Evolutionary conservation across 2,797 vertebrate genomes (phyloP).

Genomic region (Crocodylus rhombifer): DNA sequence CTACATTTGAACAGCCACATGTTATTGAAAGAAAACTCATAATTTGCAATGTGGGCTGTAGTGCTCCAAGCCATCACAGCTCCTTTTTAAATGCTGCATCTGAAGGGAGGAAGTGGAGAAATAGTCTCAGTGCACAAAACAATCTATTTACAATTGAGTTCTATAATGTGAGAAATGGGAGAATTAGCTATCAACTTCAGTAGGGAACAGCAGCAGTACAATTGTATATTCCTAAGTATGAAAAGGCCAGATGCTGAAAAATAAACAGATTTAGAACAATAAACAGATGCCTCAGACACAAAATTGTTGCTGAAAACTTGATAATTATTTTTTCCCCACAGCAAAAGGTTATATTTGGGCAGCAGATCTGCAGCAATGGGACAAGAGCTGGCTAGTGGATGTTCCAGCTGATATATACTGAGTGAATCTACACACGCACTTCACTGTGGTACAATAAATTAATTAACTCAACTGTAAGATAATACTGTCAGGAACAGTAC

Average conservation of each 20-base stretch:
- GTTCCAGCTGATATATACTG: not conserved
- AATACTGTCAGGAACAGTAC: too few species aligned
- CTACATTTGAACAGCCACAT: not conserved
- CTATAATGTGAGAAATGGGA: not conserved
- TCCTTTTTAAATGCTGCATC: not conserved
- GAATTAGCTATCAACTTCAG: not conserved
- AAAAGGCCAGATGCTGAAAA: slow-evolving; percentile 16
- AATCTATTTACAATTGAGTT: not conserved
- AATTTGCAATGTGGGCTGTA: not conserved
- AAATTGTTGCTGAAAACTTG: slow-evolving; percentile 18
- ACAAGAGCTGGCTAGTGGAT: slow-evolving; percentile 16
- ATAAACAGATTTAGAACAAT: not conserved
- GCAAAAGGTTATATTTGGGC: slow-evolving; percentile 17
- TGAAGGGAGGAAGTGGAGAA: slow-evolving; percentile 2
- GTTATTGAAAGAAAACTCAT: not conserved
- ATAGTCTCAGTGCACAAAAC: not conserved
- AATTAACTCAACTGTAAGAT: too few species aligned
- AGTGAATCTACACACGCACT: too few species aligned
- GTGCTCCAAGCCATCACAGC: not conserved
- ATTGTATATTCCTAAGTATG: not conserved
- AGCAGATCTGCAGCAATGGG: slow-evolving; percentile 22
- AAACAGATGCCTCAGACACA: slow-evolving; percentile 39
- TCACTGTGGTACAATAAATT: too few species aligned
- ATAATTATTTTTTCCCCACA: slow-evolving; percentile 18
- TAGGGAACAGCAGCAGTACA: slow-evolving; percentile 10